Evolutionary conservation across 1,140 invertebrate genomes (phyloP).

Genomic region (Heliconius nattereri): DNA sequence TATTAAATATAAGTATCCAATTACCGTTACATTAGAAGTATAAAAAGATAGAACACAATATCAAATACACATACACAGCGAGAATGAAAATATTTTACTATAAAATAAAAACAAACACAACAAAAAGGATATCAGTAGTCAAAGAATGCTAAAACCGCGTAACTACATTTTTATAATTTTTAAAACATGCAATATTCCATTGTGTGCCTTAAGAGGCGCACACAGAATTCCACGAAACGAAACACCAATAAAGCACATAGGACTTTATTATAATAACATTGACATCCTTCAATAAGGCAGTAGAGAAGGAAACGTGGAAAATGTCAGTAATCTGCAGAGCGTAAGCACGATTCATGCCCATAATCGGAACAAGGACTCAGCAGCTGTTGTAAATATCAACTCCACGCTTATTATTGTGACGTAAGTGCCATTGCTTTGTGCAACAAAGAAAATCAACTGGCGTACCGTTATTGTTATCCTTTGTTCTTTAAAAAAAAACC

Average conservation of each 20-base stretch:
- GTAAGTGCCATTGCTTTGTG: conserved; percentile 66
- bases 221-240: conserved; percentile 36
- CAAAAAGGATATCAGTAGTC: not conserved
- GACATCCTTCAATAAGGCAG: conserved; percentile 78
- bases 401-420: conserved; percentile 73
- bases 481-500: conserved; percentile 46
- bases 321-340: conserved; percentile 75
- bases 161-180: conserved; percentile 21
- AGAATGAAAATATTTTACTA: not conserved
- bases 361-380: conserved; percentile 78
- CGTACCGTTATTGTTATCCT: conserved; percentile 40
- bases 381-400: conserved; percentile 77
- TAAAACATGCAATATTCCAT: conserved; percentile 12
- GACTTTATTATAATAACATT: conserved; percentile 59
- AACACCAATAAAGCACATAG: conserved; percentile 38
- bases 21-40: not conserved
- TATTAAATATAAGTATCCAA: too few relatives aligned
- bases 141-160: conserved; percentile 17
- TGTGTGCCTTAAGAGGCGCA: conserved; percentile 15
- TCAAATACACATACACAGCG: not conserved
- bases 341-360: conserved; percentile 75
- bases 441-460: conserved; percentile 72
- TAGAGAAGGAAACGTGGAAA: conserved; percentile 78
- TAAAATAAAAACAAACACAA: not conserved
- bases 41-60: not conserved